phyloP scores from a whole-genome alignment of 2,888 invertebrate genomes.

The Pherbina coryleti region DNA sequence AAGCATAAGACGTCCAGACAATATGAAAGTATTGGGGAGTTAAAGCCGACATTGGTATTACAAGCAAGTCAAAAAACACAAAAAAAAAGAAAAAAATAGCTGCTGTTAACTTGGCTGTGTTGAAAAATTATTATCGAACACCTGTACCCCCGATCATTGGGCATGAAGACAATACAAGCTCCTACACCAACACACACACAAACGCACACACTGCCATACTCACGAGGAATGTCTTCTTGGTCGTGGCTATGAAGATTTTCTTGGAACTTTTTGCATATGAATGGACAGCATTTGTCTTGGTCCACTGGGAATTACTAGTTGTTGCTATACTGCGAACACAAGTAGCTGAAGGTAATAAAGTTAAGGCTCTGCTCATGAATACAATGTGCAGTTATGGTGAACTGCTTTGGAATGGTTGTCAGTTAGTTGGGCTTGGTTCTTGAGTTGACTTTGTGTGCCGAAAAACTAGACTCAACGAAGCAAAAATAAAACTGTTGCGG shows the following conservation, averaged over 20 bases:
- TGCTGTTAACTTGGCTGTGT: constrained; percentile 34
- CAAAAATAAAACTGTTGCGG: neutral
- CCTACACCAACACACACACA: constrained; percentile 15
- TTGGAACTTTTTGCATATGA: constrained; percentile 27
- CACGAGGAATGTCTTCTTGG: constrained; percentile 27
- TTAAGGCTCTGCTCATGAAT: constrained; percentile 7
- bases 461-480: neutral
- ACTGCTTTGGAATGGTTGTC: neutral
- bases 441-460: neutral
- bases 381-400: constrained; percentile 19
- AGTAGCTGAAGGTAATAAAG: constrained; percentile 18
- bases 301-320: constrained; percentile 1
- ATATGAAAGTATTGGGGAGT: neutral
- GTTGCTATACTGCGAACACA: neutral
- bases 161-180: constrained; percentile 26
- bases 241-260: constrained; percentile 5
- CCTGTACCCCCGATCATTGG: constrained; percentile 51
- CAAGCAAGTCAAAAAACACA: neutral
- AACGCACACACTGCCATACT: constrained; percentile 9
- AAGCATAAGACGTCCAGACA: neutral
- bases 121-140: constrained; percentile 55
- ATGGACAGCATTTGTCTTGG: neutral
- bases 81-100: constrained; percentile 17
- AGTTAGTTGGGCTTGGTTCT: neutral
- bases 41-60: neutral